Percentiles rank a stretch among this genome's conserved stretches.
These are phyloP conservation scores for Ceratosolen fusciceps DNA, from an alignment of 1,140 invertebrate genomes.

Conservation along the genomic window DNA sequence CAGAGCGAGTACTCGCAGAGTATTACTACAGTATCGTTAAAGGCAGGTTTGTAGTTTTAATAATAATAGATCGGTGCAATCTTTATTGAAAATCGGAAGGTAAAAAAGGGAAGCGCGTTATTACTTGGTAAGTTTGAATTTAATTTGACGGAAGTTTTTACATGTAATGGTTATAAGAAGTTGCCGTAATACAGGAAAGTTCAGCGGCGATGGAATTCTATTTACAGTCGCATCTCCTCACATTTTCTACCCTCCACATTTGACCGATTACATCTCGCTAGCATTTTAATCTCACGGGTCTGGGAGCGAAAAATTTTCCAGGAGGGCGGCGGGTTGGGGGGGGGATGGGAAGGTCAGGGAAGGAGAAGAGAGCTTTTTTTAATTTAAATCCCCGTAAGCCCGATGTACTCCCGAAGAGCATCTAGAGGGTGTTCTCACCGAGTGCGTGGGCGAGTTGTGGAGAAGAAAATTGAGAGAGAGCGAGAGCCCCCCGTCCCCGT, in stretches of 20 bases:
- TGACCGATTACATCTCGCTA: slow-evolving; percentile 17
- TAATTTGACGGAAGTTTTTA: background rate
- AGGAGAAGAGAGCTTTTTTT: slow-evolving; percentile 16
- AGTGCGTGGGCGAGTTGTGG: slow-evolving; percentile 20
- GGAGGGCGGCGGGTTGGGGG: background rate
- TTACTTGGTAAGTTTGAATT: no score
- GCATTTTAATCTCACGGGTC: slow-evolving; percentile 18
- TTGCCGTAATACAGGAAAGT: background rate
- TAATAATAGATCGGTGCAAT: no score
- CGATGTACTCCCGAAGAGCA: background rate
- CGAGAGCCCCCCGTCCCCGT: no score
- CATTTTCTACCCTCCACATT: background rate
- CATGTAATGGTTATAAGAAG: background rate
- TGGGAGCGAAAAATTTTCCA: background rate
- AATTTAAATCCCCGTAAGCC: slow-evolving; percentile 28
- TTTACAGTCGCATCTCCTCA: background rate
- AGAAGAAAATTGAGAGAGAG: slow-evolving; percentile 22
- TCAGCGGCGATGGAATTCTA: background rate
- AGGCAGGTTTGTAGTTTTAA: no score
- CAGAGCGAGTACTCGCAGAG: no score
- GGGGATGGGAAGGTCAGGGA: no score
- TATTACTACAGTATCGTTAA: no score
- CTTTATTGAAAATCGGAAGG: no score
- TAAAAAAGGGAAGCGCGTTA: no score
- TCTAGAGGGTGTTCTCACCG: background rate